phyloP scores from a whole-genome alignment of 1,140 invertebrate genomes.

The Macrostomum lignano region DNA sequence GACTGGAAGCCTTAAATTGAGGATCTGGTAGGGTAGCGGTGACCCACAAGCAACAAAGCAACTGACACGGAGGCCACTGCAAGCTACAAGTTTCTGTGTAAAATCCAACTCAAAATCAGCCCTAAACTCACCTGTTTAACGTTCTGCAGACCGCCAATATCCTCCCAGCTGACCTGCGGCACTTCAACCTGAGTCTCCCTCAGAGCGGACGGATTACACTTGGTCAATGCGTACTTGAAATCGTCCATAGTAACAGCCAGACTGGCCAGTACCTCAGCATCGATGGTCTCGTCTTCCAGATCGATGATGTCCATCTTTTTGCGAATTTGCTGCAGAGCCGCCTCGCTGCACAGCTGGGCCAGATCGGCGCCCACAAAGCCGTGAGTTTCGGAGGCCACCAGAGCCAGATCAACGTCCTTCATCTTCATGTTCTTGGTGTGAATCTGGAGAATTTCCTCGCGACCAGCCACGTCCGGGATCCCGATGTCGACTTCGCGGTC shows the following conservation, averaged over 20 bases:
- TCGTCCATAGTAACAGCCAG: constrained; percentile 95
- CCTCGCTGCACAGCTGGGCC: constrained; percentile 88
- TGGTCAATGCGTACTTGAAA: constrained; percentile 71
- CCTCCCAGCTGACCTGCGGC: constrained; percentile 80
- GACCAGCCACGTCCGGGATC: constrained; percentile 86
- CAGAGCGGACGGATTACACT: constrained; percentile 81
- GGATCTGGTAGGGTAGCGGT: no score
- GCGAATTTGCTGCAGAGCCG: constrained; percentile 93
- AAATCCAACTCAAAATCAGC: no score
- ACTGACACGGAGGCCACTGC: no score
- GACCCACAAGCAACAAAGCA: no score
- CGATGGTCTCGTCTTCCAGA: constrained; percentile 91
- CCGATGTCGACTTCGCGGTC: constrained; percentile 64
- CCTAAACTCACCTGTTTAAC: no score
- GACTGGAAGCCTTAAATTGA: no score
- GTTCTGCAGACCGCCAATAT: constrained; percentile 80
- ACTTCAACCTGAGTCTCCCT: constrained; percentile 94
- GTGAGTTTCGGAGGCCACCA: constrained; percentile 90
- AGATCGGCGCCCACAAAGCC: constrained; percentile 95
- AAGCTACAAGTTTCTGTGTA: no score
- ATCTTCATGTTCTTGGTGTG: constrained; percentile 99
- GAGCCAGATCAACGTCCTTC: constrained; percentile 80
- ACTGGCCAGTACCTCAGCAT: constrained; percentile 83
- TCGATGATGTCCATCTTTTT: constrained; percentile 99
- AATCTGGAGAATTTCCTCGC: constrained; percentile 80